A percentile compares a stretch with the other conserved stretches of the same genome.
Evolutionary conservation across 2,113 vertebrate genomes (phyloP).

Genomic region (Cygnus buccinator): DNA sequence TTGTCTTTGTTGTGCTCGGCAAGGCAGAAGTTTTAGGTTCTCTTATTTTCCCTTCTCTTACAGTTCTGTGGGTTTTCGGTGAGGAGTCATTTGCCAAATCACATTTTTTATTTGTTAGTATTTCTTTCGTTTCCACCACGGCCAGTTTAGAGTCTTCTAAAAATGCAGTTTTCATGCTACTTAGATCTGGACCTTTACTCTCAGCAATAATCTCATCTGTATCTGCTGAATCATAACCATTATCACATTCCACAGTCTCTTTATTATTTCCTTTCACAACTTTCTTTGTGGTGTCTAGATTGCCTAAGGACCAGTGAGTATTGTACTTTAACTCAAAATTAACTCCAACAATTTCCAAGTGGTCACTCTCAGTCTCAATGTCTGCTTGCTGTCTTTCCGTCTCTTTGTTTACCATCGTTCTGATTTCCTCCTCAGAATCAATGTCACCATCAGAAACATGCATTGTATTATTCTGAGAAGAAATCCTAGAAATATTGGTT

Average conservation of each 20-base stretch:
- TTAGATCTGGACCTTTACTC: slow-evolving; percentile 55
- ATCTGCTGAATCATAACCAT: slow-evolving; percentile 86
- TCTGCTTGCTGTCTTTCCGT: slow-evolving; percentile 19
- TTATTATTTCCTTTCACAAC: neutral
- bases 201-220: slow-evolving; percentile 89
- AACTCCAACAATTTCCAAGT: slow-evolving; percentile 85
- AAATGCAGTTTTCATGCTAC: neutral
- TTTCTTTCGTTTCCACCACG: neutral
- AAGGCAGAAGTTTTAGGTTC: neutral
- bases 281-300: neutral
- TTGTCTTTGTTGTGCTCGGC: neutral
- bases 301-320: slow-evolving; percentile 39
- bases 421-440: slow-evolving; percentile 86
- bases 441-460: slow-evolving; percentile 62
- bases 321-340: slow-evolving; percentile 78
- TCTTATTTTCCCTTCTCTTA: neutral
- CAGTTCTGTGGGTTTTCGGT: accelerated
- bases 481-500: neutral
- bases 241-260: slow-evolving; percentile 32
- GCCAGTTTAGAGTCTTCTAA: neutral
- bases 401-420: slow-evolving; percentile 68
- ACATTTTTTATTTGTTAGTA: neutral
- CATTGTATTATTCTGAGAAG: neutral
- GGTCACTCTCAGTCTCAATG: slow-evolving; percentile 57
- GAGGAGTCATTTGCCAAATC: neutral